These are phyloP conservation scores for Chelonoidis abingdonii DNA, from an alignment of 2,113 vertebrate genomes.

Conservation along the genomic window DNA sequence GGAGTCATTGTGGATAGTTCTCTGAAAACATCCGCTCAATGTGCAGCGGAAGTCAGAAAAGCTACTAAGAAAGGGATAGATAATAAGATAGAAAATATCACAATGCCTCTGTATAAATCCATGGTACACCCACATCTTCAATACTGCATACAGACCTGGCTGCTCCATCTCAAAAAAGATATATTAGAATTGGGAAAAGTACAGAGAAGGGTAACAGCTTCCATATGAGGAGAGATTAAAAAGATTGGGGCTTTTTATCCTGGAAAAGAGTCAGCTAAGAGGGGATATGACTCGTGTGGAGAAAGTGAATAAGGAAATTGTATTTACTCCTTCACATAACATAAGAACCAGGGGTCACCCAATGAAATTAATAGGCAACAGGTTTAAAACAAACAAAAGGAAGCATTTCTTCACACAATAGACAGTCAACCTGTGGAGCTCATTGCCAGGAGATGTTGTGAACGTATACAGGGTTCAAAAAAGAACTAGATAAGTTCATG, in stretches of 20 bases:
- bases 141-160: background rate
- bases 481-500: background rate
- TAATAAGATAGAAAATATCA: background rate
- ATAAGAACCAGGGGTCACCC: no score
- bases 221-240: background rate
- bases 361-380: background rate
- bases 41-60: background rate
- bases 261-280: background rate
- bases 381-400: background rate
- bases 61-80: background rate
- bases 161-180: background rate
- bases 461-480: background rate
- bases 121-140: background rate
- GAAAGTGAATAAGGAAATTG: background rate
- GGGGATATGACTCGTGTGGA: background rate
- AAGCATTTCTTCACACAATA: background rate
- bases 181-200: background rate
- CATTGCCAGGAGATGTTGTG: background rate
- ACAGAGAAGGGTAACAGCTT: background rate
- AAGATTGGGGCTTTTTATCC: background rate
- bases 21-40: background rate
- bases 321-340: background rate
- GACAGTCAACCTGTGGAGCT: background rate
- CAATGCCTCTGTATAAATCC: background rate
- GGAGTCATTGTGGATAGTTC: background rate